Base-by-base conservation (phyloP, 2,888 invertebrate species). In the Zaprionus bogoriensis region DNA sequence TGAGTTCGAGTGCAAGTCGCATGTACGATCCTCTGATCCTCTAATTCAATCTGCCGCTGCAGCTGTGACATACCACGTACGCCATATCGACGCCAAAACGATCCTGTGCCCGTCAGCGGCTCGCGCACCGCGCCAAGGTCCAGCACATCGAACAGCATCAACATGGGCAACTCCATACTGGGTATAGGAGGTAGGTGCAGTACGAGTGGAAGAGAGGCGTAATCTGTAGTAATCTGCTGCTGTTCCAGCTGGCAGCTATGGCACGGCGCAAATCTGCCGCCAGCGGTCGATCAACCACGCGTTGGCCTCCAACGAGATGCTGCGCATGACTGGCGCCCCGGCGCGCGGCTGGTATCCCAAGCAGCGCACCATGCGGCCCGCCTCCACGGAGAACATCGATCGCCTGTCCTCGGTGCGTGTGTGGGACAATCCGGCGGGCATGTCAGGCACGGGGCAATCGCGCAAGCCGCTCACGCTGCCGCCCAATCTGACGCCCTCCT, bases 401-500 rank as follows among this genome's bases (percentile, higher is more conserved):
- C 93, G 96, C 83, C 92, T 96, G 89, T 88, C 89, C 89, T 92
- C 89, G 92, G 91, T 92, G 90, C 88, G 91, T 12, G 91, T 93
- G 91, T 90, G 91, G 90, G 77, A 92, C 92, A 89, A 89, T 63
- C 81, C 67, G 88, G 69, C 88, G 10, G 89, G 88, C 17, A 89
- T 89, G 87, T 77, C 88, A n/a, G 92, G 68, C 84, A 94, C 87
- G 87, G 93, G 92, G 71, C 93, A 92, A 78, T 92, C 87, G 14
- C 93, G 96, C 87, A 96, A 96, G 89, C 96, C 96, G 4, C 92
- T 96, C 74, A 96, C 96, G n/a, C 92, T 96, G 87, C 96, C 96
- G 53, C 96, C 96, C 62, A 96, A 96, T 92, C 92, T 96, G 88
- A 96, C 96, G 74, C 96, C 96, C 85, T 96, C 96, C 92, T 96